Base-by-base conservation (phyloP, 1,140 invertebrate genomes). In the Ips typographus region DNA sequence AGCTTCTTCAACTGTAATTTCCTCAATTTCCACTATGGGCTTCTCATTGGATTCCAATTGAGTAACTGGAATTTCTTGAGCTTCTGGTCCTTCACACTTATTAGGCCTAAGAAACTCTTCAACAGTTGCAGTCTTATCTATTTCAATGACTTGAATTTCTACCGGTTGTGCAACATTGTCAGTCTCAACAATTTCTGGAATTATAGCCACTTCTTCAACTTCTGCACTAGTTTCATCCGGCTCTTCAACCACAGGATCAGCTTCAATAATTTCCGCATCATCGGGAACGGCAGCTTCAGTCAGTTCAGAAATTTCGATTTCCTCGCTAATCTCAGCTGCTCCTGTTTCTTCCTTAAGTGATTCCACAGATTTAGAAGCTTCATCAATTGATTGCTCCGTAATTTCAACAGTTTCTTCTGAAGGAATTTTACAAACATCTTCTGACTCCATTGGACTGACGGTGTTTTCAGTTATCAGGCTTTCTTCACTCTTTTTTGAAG, bases 261-360 rank as follows among this genome's bases (percentile, higher is more conserved):
- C 2, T 1, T 37, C 5, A 65, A 41, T 5, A 57, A 36, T 37
- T 36, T 65, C 64, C 38, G n/a, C 64, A 4, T 39, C n/a, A n/a
- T 57, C 4, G 3, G 42, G 40, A 8, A 38, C 2, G 52, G 47
- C 37, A 3, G n/a, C 8, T 36, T 40, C 37, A 42, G 44, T 22
- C 3, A 63, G 3, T 52, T 63, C 61, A 36, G 61, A 52, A 4
- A 63, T 63, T 63, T 63, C 61, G 2, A 63, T 41, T 63, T 4
- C 22, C 7, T 63, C 61, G 3, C 22, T 22, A 22, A 22, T 41
- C 8, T 6, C 42, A 63, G 36, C n/a, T 62, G 44, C 2, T 47
- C 8, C 3, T 2, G 38, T 5, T 62, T 22, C 57, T 42, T 60
- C 2, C 8, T 22, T 22, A 22, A 22, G 0, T 8, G 2, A 22